Evolutionary conservation across 2,888 invertebrate genomes (phyloP), one percentile per base, ranked within the genome.

Genomic region (Scrobipalpa costella): DNA sequence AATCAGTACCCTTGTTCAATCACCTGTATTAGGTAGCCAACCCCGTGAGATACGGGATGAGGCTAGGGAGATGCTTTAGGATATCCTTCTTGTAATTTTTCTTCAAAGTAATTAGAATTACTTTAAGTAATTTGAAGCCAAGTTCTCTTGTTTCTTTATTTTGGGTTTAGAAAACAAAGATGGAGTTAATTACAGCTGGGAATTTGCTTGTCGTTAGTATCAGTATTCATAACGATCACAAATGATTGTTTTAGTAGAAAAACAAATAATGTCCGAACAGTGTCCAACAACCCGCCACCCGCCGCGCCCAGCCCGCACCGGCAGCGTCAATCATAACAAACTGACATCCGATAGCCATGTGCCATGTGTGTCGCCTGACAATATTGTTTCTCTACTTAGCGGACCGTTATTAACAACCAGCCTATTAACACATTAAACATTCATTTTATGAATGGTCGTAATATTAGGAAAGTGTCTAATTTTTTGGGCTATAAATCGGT

Each of bases 351-450:
- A 13, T 13, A 44, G 44, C 44, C 44, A 44, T 44, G 44, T 44
- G 44, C 44, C 44, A 44, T 44, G 44, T 44, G 40, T 40, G 44
- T 15, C 5, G 3, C 15, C 5, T 27, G 27, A 7, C 19, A 7
- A 49, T 49, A 19, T 49, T 49, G 49, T 49, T 49, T 49, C 17
- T 49, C 44, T 52, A 34, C 34, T 55, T 55, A 34, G 27, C 33
- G 58, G 50, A 58, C 58, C 49, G 58, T 49, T 49, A 15, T 21
- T 27, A 58, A 38, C 63, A 50, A 58, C 61, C 19, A 19, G 17
- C 57, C 62, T 57, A 63, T 63, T 57, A 47, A 34, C 49, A 33
- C 61, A 33, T 34, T 38, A 52, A 61, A 13, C 21, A 11, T 52
- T 52, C 9, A 27, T 52, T 52, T 55, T 55, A 55, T 34, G 27